Conservation (phyloP, 2,113 vertebrate species). For the Hirundichthys speculiger region DNA sequence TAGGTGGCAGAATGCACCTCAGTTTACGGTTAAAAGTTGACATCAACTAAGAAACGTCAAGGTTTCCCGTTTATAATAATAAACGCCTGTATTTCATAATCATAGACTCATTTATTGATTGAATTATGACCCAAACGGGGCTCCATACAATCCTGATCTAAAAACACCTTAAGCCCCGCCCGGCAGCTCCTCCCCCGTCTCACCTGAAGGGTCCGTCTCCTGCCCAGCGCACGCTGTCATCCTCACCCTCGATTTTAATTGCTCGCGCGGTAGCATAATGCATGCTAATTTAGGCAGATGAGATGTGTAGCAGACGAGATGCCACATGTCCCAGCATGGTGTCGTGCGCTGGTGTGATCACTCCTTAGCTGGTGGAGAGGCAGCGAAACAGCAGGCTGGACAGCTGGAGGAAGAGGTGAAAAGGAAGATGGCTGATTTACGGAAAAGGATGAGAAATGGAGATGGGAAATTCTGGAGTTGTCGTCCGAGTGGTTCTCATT, state of each 20-base stretch:
- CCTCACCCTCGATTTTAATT: slow-evolving; percentile 48
- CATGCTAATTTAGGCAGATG: slow-evolving; percentile 82
- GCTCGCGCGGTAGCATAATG: slow-evolving; percentile 69
- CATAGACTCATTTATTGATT: too few relatives aligned
- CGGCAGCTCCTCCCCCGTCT: slow-evolving; percentile 30
- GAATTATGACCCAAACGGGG: too few relatives aligned
- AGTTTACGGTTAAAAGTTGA: too few relatives aligned
- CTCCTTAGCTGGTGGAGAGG: slow-evolving; percentile 69
- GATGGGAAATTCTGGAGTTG: slow-evolving; percentile 12
- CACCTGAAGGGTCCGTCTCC: slow-evolving; percentile 44
- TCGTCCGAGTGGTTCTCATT: background rate
- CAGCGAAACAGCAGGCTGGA: slow-evolving; percentile 56
- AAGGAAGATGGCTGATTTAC: slow-evolving; percentile 35
- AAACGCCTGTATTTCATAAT: too few relatives aligned
- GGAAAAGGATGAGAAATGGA: slow-evolving; percentile 34
- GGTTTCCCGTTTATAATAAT: too few relatives aligned
- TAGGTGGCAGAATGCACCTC: too few relatives aligned
- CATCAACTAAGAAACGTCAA: too few relatives aligned
- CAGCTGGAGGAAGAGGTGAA: slow-evolving; percentile 43
- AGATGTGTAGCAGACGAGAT: slow-evolving; percentile 72
- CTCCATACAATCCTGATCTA: background rate
- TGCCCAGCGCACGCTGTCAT: slow-evolving; percentile 42
- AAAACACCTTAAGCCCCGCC: background rate
- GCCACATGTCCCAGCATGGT: slow-evolving; percentile 75
- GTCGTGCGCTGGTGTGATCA: slow-evolving; percentile 67